Evolutionary conservation across 64 coral and sea anemone genomes (phyloP).

Genomic region (Platygyra sinensis): DNA sequence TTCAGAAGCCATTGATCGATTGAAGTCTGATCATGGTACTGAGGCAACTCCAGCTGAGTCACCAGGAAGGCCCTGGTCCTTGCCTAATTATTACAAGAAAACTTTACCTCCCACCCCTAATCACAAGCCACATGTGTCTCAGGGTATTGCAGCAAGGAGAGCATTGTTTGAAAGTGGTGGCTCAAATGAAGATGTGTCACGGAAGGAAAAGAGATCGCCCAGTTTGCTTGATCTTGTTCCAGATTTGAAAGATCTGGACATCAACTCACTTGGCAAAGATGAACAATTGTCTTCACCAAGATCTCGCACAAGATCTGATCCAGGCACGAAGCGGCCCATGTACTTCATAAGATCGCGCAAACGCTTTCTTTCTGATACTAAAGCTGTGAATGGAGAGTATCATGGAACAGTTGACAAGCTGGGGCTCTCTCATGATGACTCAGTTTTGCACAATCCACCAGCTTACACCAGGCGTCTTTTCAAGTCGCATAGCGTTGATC

Average conservation of each 20-base stretch:
- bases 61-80: constrained; percentile 66
- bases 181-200: constrained; percentile 60
- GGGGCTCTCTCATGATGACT: constrained; percentile 60
- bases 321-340: constrained; percentile 41
- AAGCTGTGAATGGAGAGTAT: constrained; percentile 29
- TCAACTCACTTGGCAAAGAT: not conserved
- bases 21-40: constrained; percentile 53
- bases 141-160: constrained; percentile 83
- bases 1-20: constrained; percentile 3
- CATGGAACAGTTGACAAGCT: not conserved
- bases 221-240: constrained; percentile 85
- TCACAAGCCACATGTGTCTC: constrained; percentile 80
- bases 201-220: constrained; percentile 65
- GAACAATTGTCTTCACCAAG: not conserved
- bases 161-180: constrained; percentile 71
- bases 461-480: constrained; percentile 10
- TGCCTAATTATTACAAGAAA: constrained; percentile 92
- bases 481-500: constrained; percentile 80
- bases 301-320: constrained; percentile 64
- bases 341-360: constrained; percentile 8
- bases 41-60: constrained; percentile 26
- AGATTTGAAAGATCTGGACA: constrained; percentile 57
- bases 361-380: constrained; percentile 7
- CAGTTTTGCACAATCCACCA: constrained; percentile 45
- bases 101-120: constrained; percentile 31